A percentile compares a stretch with the other conserved stretches of the same genome.
Conservation (phyloP, 2,113 vertebrate genomes). For the Grallaria varia region DNA sequence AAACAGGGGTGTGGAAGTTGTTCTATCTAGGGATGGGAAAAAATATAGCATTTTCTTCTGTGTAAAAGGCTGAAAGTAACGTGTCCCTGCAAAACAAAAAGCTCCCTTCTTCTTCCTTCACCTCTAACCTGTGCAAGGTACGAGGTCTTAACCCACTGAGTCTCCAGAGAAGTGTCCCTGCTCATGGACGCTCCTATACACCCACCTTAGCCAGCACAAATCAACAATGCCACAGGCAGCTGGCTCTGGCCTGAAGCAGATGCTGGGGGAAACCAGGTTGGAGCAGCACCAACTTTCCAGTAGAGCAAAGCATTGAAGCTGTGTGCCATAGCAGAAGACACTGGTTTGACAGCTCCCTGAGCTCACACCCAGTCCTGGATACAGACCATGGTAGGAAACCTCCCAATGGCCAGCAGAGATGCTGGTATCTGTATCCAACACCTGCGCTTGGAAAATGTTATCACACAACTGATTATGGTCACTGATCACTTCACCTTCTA, state of each 20-base stretch:
- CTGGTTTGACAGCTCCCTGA: background rate
- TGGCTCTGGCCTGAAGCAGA: background rate
- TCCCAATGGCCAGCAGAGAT: background rate
- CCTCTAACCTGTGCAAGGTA: background rate
- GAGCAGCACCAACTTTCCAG: background rate
- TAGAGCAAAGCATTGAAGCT: background rate
- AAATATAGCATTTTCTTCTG: background rate
- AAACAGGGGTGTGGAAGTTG: background rate
- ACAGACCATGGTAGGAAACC: background rate
- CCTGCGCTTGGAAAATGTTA: background rate
- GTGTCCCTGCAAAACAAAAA: background rate
- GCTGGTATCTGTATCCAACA: background rate
- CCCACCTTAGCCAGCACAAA: background rate
- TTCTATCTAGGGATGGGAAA: background rate
- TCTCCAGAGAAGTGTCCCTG: accelerated
- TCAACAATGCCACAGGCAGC: background rate
- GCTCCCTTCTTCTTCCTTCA: background rate
- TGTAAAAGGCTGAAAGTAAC: background rate
- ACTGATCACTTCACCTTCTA: background rate
- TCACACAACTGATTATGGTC: background rate
- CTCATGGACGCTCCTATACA: accelerated
- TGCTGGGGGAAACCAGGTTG: background rate
- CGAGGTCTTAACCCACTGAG: background rate
- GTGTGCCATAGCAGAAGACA: accelerated
- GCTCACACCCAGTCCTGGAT: background rate